Base-by-base conservation (phyloP, 2,797 vertebrate genomes). In the Molossus molossus region DNA sequence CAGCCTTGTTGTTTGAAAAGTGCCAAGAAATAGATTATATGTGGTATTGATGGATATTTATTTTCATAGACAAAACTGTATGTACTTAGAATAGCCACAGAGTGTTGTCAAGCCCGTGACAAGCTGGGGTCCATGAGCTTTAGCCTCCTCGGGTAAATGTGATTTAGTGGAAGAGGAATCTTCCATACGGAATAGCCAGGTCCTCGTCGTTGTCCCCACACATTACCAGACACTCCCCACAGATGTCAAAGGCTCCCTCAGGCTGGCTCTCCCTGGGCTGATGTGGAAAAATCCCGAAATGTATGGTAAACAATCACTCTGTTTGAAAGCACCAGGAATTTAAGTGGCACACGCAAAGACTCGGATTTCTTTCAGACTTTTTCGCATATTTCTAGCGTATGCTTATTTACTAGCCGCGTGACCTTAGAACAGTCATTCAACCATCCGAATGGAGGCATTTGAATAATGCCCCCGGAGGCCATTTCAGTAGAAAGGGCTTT, bases 1-100 rank as follows among this genome's bases (percentile, higher is more conserved):
- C 3, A 15, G 45, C 29, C 40, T 89, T 82, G 23, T 65, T 83
- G 20, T 92, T 77, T 88, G 64, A 77, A 87, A 94, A 58, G 10
- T 88, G 21, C 79, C 88, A 45, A 84, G 55, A 83, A 29, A 37
- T 0, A 1, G 4, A 18, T 55, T 9, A 5, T 53, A 67, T 15
- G 64, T 79, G 11, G 0, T 62, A 18, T 55, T 50, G 45, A 92
- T 45, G 57, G 86, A 40, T 48, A 55, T 50, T 94, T 89, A 2
- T 27, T 87, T 89, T 89, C 70, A 76, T 12, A 33, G 64, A 29
- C 11, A 77, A 60, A 64, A 18, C 21, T 55, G 0, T 65, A 6
- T 37, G 10, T 77, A 25, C 8, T 18, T 91, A 53, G 27, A 53
- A 45, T 23, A 37, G 29, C 25, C 14, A 55, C 27, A n/a, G 25